phyloP scores from a whole-genome alignment of 2,888 invertebrate species.

The Apamea anceps region DNA sequence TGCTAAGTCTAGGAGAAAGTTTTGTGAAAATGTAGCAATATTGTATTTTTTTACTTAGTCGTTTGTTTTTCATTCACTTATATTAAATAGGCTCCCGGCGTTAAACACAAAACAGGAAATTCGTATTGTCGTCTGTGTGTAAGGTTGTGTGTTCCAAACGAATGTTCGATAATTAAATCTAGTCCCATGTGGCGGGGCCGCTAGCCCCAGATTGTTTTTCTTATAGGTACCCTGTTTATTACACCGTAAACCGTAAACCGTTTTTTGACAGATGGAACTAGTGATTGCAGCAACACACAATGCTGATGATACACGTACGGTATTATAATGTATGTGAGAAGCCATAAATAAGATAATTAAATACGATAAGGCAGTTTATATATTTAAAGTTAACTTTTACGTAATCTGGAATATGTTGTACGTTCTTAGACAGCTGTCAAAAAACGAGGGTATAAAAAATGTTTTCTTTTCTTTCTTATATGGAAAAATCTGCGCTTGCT shows the following conservation, averaged over 20 bases:
- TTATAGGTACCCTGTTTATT: too few species aligned
- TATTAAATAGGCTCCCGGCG: neutral
- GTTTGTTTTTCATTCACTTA: neutral
- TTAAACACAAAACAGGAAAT: neutral
- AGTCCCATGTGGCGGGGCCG: neutral
- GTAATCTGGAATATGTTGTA: too few species aligned
- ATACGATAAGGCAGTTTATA: too few species aligned
- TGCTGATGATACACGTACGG: too few species aligned
- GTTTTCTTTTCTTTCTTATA: neutral
- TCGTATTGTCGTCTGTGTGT: neutral
- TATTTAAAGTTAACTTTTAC: too few species aligned
- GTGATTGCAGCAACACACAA: too few species aligned
- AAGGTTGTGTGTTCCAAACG: neutral
- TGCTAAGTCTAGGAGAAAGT: neutral
- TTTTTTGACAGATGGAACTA: too few species aligned
- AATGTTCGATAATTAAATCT: slow-evolving; percentile 13
- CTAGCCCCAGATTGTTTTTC: neutral
- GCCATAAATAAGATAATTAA: too few species aligned
- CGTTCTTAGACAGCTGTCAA: too few species aligned
- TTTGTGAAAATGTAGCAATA: neutral
- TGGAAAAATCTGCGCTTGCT: neutral
- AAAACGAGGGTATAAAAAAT: too few species aligned
- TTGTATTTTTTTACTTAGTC: neutral
- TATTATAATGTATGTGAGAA: too few species aligned
- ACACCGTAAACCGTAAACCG: too few species aligned